These are phyloP conservation scores for Blastomussa wellsi DNA, from an alignment of 92 coral and sea anemone species.

Conservation along the genomic window DNA sequence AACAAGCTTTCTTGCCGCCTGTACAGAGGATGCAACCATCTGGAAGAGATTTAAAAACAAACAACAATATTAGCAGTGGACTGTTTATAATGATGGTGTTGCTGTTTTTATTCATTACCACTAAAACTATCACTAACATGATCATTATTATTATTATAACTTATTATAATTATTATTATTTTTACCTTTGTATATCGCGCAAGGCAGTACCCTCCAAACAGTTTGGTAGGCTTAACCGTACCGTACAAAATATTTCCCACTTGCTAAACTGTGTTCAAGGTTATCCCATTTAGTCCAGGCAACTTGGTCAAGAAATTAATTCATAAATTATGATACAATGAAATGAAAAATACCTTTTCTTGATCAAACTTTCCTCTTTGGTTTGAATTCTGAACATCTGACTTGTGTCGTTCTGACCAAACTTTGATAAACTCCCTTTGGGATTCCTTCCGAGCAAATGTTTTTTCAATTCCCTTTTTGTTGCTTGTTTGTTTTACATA, in stretches of 20 bases:
- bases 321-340: not conserved
- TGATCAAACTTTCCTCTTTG: slow-evolving; percentile 20
- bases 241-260: not conserved
- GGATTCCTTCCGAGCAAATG: slow-evolving; percentile 39
- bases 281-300: not conserved
- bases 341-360: slow-evolving; percentile 18
- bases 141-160: too few relatives aligned
- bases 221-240: not conserved
- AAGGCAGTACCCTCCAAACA: not conserved
- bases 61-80: slow-evolving; percentile 15
- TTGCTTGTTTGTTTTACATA: slow-evolving; percentile 45
- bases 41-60: not conserved
- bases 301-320: not conserved
- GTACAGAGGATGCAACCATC: slow-evolving; percentile 58
- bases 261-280: not conserved
- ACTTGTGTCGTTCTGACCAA: slow-evolving; percentile 36
- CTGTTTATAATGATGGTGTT: not conserved
- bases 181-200: too few relatives aligned
- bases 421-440: slow-evolving; percentile 52
- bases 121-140: too few relatives aligned
- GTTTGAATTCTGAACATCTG: not conserved
- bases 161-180: too few relatives aligned
- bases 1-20: slow-evolving; percentile 51
- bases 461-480: slow-evolving; percentile 33
- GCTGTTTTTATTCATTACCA: too few relatives aligned